Evolutionary conservation across 2,797 vertebrate genomes (phyloP).

Genomic region (Chanos chanos): DNA sequence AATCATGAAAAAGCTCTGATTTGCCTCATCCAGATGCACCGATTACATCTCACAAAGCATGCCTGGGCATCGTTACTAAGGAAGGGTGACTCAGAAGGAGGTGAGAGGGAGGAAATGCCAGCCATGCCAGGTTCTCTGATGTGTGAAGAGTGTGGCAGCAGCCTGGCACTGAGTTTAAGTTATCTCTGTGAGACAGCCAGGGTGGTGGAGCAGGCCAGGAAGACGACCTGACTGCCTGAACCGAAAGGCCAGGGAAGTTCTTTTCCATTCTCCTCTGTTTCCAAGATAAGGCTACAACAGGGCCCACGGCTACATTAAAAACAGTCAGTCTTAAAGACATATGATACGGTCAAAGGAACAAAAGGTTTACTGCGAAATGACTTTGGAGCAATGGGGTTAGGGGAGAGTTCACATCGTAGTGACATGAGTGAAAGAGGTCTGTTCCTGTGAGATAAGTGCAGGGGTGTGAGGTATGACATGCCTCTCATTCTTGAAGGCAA

Average conservation of each 20-base stretch:
- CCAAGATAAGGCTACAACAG: background rate
- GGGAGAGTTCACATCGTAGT: background rate
- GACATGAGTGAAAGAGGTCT: too few relatives aligned
- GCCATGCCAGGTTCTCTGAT: slow-evolving; percentile 7
- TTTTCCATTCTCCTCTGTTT: background rate
- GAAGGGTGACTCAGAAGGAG: slow-evolving; percentile 26
- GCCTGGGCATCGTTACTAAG: slow-evolving; percentile 25
- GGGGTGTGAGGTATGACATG: too few relatives aligned
- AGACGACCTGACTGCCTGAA: background rate
- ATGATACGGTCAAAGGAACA: too few relatives aligned
- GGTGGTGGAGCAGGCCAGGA: background rate
- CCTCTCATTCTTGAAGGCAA: too few relatives aligned
- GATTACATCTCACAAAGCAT: background rate
- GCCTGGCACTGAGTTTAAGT: background rate
- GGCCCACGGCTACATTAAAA: background rate
- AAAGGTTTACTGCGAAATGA: too few relatives aligned
- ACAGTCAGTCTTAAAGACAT: background rate
- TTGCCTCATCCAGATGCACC: background rate
- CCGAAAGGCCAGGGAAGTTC: background rate
- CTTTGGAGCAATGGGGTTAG: too few relatives aligned
- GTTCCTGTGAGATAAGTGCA: too few relatives aligned
- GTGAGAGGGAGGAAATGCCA: background rate
- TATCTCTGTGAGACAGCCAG: slow-evolving; percentile 15
- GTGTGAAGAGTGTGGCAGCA: slow-evolving; percentile 17
- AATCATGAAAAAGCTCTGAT: too few relatives aligned